A percentile compares a stretch with the other conserved stretches of the same genome.
Evolutionary conservation across 2,797 vertebrate species (phyloP).

Genomic region (Sebastes oblongus): DNA sequence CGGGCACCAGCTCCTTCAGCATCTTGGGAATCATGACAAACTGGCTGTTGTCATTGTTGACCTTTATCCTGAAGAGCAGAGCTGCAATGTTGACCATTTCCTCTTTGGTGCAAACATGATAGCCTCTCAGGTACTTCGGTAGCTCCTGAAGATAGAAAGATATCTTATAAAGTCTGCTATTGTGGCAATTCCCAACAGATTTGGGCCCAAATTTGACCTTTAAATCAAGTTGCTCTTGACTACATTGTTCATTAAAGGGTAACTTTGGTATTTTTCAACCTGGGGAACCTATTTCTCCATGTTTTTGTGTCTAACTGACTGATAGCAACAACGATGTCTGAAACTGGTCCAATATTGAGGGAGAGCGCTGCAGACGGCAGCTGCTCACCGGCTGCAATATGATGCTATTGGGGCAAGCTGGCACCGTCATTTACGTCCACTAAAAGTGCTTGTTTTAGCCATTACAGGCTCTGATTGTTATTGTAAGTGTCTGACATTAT

Average conservation of each 20-base stretch:
- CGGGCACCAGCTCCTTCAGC: constrained; percentile 91
- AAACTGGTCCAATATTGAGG: too few relatives aligned
- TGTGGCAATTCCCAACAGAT: neutral
- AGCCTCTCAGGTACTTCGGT: constrained; percentile 95
- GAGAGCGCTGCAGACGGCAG: too few relatives aligned
- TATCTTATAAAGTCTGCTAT: neutral
- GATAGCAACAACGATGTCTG: too few relatives aligned
- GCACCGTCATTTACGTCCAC: too few relatives aligned
- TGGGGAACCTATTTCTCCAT: too few relatives aligned
- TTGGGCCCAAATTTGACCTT: neutral
- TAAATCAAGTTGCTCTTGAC: neutral
- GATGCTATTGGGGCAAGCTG: too few relatives aligned
- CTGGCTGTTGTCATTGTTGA: constrained; percentile 83
- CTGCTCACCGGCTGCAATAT: too few relatives aligned
- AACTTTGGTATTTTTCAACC: too few relatives aligned
- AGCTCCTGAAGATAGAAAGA: constrained; percentile 84
- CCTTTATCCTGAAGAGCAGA: constrained; percentile 88
- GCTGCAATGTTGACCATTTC: constrained; percentile 88
- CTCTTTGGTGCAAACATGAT: constrained; percentile 89
- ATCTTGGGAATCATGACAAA: constrained; percentile 86
- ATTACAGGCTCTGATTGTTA: too few relatives aligned
- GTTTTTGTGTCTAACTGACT: too few relatives aligned
- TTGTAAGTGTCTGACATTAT: too few relatives aligned
- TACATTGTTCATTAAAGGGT: neutral
- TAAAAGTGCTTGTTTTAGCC: too few relatives aligned